Base-by-base conservation (phyloP, 2,113 vertebrate genomes). In the Lota lota region DNA sequence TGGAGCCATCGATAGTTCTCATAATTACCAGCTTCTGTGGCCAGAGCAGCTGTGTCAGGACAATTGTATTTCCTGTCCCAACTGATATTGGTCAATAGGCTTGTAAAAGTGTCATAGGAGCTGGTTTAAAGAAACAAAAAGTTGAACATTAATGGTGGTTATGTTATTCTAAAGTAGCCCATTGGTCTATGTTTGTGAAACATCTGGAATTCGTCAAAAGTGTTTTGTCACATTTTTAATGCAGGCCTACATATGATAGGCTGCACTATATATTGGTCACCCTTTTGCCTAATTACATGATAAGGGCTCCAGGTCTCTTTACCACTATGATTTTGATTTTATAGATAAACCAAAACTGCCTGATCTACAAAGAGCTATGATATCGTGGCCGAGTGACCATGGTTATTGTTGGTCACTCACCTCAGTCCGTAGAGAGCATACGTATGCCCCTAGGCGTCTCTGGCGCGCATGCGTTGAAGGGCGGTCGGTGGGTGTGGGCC, bases 1-100 rank as follows among this genome's bases (percentile, higher is more conserved):
- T 77, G 53, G 62, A 74, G 67, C 74, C 83, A 81, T 90, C 89
- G 79, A 90, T 90, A 90, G 79, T 77, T 61, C 36, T 83, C 75
- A 87, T 85, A 88, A 88, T 89, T 82, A 88, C 73, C 61, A 79
- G 77, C 19, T 77, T 85, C 59, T 77, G 64, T 70, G 72, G 64
- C 65, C 28, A 68, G 70, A 80, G 79, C 85, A 90, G 85, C 79
- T 88, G 87, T 63, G 15, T 20, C 24, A 16, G 40, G 40, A 47
- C 12, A 10, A 8, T 47, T 47, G 2, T 47, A 47, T 47, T 11
- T 14, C 40, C 28, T 33, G 18, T 78, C 64, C 66, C 64, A 53
- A 67, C 69, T 74, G 47, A 80, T 78, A 28, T n/a, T 61, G 70
- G 69, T 80, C 51, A 53, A 61, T 21, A 12, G 68, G 59, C 61